Percentiles rank a stretch among this genome's conserved stretches.
Conservation (phyloP, 2,888 invertebrate species). For the Pyrgus malvae region DNA sequence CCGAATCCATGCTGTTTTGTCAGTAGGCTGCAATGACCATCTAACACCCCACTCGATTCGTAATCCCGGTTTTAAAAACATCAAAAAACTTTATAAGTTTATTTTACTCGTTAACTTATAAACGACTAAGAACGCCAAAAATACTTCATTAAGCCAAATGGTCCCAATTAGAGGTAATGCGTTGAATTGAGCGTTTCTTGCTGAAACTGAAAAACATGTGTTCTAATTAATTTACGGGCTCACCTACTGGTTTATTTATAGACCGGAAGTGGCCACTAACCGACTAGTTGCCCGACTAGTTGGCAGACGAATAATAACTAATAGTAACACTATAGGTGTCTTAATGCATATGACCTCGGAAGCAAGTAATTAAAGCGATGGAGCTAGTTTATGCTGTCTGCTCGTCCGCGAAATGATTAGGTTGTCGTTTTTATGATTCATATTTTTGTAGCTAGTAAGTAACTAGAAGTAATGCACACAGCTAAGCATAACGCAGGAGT, state of each 20-base stretch:
- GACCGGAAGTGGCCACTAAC: conserved; percentile 38
- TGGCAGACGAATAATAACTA: conserved; percentile 29
- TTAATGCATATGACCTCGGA: conserved; percentile 39
- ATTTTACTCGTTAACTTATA: no score
- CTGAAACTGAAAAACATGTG: conserved; percentile 42
- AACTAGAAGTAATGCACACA: no score
- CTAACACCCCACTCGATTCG: no score
- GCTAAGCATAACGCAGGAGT: no score
- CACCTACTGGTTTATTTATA: conserved; percentile 39
- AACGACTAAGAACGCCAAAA: conserved; percentile 9
- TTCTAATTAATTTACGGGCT: conserved; percentile 42
- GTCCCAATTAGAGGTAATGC: conserved; percentile 51
- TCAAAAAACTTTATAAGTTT: no score
- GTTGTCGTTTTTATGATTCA: no score
- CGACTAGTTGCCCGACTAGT: conserved; percentile 33
- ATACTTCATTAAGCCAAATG: conserved; percentile 43
- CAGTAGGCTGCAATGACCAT: no score
- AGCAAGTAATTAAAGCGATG: conserved; percentile 18
- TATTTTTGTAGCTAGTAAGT: no score
- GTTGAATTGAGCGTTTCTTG: conserved; percentile 47
- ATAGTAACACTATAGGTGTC: conserved; percentile 38
- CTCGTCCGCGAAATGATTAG: conserved; percentile 8
- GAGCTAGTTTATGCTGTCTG: conserved; percentile 14
- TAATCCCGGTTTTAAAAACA: no score
- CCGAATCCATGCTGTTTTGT: no score